Evolutionary conservation across 2,888 invertebrate genomes (phyloP).

Genomic region (Lithophane leautieri): DNA sequence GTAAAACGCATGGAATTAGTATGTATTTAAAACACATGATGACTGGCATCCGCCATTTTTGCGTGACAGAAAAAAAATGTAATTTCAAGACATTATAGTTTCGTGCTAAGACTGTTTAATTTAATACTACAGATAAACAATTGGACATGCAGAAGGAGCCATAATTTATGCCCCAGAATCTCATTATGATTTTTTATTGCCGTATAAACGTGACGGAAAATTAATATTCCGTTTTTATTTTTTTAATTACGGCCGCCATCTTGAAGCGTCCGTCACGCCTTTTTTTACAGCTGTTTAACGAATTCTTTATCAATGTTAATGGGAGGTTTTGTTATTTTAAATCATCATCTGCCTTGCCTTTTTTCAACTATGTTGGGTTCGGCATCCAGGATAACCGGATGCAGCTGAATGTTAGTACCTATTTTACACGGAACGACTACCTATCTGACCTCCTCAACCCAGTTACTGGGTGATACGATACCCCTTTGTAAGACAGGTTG

Average conservation of each 20-base stretch:
- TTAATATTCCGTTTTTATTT: constrained; percentile 68
- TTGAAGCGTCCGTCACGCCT: constrained; percentile 71
- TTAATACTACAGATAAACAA: constrained; percentile 57
- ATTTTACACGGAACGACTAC: no score
- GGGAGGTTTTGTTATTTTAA: not conserved
- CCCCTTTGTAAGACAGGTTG: no score
- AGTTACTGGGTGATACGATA: no score
- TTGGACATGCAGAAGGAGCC: constrained; percentile 46
- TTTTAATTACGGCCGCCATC: constrained; percentile 75
- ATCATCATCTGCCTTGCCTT: no score
- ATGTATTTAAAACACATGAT: no score
- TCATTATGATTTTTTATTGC: constrained; percentile 63
- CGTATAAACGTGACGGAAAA: constrained; percentile 69
- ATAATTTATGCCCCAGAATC: constrained; percentile 52
- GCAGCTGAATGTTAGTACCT: no score
- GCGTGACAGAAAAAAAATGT: constrained; percentile 17
- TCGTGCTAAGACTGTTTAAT: constrained; percentile 35
- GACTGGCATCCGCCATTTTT: not conserved
- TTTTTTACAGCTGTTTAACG: constrained; percentile 56
- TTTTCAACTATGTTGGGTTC: no score
- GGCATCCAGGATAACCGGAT: no score
- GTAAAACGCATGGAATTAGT: no score
- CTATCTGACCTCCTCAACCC: no score
- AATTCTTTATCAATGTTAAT: constrained; percentile 26
- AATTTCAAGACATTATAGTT: constrained; percentile 19